Evolutionary conservation across 1,140 invertebrate species (phyloP).

Genomic region (Ceratina japonica): DNA sequence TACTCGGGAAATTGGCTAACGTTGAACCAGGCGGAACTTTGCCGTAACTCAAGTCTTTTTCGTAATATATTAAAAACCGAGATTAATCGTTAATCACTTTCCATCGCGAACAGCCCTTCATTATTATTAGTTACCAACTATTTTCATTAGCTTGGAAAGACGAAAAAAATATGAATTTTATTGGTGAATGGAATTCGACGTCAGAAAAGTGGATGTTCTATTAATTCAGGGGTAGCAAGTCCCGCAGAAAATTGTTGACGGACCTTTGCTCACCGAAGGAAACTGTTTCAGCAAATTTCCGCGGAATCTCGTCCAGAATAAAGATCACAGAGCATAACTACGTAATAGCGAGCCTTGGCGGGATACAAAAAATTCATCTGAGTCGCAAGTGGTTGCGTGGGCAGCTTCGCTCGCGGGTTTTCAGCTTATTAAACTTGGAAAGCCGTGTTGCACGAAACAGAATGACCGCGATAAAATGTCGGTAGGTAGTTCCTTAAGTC

Average conservation of each 20-base stretch:
- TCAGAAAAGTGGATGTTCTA: neutral
- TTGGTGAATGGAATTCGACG: too few species aligned
- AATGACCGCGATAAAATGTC: neutral
- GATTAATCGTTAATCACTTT: too few species aligned
- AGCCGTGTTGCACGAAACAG: conserved; percentile 9
- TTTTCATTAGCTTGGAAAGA: too few species aligned
- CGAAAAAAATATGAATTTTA: too few species aligned
- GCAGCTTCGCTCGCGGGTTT: neutral
- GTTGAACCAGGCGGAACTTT: too few species aligned
- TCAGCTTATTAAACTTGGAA: conserved; percentile 43
- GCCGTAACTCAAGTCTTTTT: neutral
- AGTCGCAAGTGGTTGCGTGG: conserved; percentile 26
- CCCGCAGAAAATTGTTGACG: neutral
- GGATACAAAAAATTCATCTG: conserved; percentile 22
- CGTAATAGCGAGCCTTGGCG: too few species aligned
- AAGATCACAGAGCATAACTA: neutral
- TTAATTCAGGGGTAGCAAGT: neutral
- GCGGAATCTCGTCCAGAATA: neutral
- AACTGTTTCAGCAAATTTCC: neutral
- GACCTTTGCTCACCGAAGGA: neutral
- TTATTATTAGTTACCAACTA: too few species aligned
- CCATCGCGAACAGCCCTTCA: too few species aligned
- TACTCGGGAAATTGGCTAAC: too few species aligned
- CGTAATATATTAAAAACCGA: too few species aligned
- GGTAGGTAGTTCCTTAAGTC: neutral